Percentiles rank a stretch among this genome's conserved stretches.
Evolutionary conservation across 2,888 invertebrate genomes (phyloP).

Genomic region (Hofmannophila pseudospretella): DNA sequence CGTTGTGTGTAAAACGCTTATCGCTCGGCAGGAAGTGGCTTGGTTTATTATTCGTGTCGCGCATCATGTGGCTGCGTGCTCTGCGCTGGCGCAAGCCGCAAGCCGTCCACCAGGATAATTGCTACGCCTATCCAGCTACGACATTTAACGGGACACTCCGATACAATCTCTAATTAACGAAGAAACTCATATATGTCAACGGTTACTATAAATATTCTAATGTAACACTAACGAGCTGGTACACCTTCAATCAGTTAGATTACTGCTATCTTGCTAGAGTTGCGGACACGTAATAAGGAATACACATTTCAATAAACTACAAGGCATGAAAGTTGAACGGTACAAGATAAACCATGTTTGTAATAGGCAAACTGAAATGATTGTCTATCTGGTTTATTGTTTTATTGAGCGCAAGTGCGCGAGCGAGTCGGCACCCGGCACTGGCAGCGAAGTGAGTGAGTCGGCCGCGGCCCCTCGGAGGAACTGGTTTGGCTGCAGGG

Average conservation of each 20-base stretch:
- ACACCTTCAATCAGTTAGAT: conserved; percentile 6
- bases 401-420: conserved; percentile 26
- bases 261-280: conserved; percentile 26
- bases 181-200: conserved; percentile 43
- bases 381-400: conserved; percentile 25
- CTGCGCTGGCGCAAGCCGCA: conserved; percentile 31
- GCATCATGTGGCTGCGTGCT: conserved; percentile 57
- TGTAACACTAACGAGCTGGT: conserved; percentile 24
- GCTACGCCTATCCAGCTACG: conserved; percentile 35
- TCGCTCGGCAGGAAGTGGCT: conserved; percentile 73
- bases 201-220: conserved; percentile 28
- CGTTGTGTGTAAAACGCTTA: conserved; percentile 56
- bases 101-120: conserved; percentile 53
- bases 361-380: conserved; percentile 20
- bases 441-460: conserved; percentile 22
- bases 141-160: conserved; percentile 56
- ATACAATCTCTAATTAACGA: conserved; percentile 59
- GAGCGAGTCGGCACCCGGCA: conserved; percentile 23
- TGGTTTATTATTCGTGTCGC: conserved; percentile 76
- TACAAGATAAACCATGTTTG: conserved; percentile 5
- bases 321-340: conserved; percentile 24
- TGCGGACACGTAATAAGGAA: too few species aligned
- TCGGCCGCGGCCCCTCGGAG: conserved; percentile 34
- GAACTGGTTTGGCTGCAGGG: conserved; percentile 64
- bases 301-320: conserved; percentile 25